These are phyloP conservation scores for Drosophila punjabiensis DNA, from an alignment of 1,140 invertebrate genomes.

Conservation along the genomic window DNA sequence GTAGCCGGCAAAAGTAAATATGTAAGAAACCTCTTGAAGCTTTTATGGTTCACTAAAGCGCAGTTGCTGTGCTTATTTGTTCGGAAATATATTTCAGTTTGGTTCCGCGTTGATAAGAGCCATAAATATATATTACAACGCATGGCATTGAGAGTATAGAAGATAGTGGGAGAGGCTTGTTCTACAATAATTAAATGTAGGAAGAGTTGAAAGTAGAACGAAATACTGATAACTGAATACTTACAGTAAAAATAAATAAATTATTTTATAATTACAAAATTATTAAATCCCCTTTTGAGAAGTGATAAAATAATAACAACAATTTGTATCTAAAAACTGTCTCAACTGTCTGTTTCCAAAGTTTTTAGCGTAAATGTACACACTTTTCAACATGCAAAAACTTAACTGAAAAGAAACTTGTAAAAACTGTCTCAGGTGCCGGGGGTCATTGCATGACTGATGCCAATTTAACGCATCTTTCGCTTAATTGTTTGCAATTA, in stretches of 20 bases:
- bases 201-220: not conserved
- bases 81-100: constrained; percentile 6
- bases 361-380: constrained; percentile 1
- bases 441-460: constrained; percentile 46
- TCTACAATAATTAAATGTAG: not conserved
- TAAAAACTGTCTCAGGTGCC: constrained; percentile 18
- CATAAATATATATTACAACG: not conserved
- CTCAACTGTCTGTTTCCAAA: not conserved
- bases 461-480: constrained; percentile 49
- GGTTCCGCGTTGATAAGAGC: constrained; percentile 25
- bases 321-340: not conserved
- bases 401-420: not conserved
- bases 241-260: not conserved
- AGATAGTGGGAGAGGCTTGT: constrained; percentile 7
- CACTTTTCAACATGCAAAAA: constrained; percentile 18
- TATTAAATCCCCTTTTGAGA: not conserved
- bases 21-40: not conserved
- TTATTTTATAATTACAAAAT: not conserved
- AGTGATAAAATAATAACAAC: not conserved
- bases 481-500: constrained; percentile 69
- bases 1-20: constrained; percentile 7
- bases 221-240: not conserved
- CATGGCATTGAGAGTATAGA: constrained; percentile 12
- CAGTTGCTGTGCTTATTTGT: constrained; percentile 4
- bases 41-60: not conserved